phyloP scores from a whole-genome alignment of 2,888 invertebrate genomes.

The Operophtera brumata region DNA sequence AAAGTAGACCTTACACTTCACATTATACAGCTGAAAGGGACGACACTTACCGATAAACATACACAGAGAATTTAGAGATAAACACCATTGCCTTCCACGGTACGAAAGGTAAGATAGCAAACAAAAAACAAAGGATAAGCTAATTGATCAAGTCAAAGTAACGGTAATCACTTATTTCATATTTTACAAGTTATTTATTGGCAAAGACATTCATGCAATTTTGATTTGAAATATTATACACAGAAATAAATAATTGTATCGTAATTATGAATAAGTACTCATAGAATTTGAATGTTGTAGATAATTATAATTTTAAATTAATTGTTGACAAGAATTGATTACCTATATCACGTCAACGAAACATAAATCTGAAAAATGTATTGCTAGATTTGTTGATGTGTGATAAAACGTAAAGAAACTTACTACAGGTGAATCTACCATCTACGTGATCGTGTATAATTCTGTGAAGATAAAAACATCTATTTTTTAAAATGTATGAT shows the following conservation, averaged over 20 bases:
- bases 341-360: neutral
- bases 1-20: constrained; percentile 30
- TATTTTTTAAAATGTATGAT: neutral
- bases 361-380: constrained; percentile 11
- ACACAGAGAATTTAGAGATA: constrained; percentile 50
- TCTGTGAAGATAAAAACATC: neutral
- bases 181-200: constrained; percentile 69
- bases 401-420: constrained; percentile 1
- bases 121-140: constrained; percentile 66
- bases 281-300: neutral
- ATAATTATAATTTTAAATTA: constrained; percentile 1
- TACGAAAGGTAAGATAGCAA: constrained; percentile 60
- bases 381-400: constrained; percentile 12
- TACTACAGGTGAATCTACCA: constrained; percentile 13
- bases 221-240: constrained; percentile 12
- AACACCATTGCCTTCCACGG: constrained; percentile 48
- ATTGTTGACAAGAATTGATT: constrained; percentile 11
- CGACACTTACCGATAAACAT: constrained; percentile 60
- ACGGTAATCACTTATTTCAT: constrained; percentile 35
- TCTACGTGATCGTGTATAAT: constrained; percentile 14
- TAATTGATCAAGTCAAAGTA: constrained; percentile 52
- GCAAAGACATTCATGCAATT: constrained; percentile 77
- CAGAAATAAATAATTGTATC: neutral
- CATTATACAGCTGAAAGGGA: constrained; percentile 39
- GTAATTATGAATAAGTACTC: too few relatives aligned